Conservation (phyloP, 30 jellyfish, hydroid and myxozoan species). For the Catostylus mosaicus region DNA sequence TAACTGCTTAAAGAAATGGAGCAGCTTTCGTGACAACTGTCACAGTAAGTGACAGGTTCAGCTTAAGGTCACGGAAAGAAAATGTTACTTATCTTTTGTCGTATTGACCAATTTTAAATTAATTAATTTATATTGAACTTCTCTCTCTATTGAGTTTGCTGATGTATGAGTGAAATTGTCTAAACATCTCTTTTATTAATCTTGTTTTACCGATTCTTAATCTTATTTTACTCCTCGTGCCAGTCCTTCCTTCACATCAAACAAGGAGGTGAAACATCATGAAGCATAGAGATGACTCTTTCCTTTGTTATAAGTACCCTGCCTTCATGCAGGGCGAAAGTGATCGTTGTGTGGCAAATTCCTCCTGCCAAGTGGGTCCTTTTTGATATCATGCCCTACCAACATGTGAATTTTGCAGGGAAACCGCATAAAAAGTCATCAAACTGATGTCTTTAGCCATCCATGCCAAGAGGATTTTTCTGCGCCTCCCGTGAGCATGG, state of each 20-base stretch:
- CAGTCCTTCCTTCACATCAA: no score
- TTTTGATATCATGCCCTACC: no score
- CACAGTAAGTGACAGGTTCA: constrained; percentile 28
- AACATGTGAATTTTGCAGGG: no score
- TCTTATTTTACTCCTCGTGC: background rate
- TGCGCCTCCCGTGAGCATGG: no score
- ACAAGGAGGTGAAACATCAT: background rate
- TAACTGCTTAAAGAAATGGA: background rate
- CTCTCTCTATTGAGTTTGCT: background rate
- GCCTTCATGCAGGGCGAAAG: no score
- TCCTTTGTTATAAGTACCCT: no score
- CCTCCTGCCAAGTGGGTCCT: no score
- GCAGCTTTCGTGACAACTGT: constrained; percentile 2
- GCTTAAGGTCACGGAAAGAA: constrained; percentile 25
- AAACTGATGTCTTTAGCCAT: no score
- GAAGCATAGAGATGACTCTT: no score
- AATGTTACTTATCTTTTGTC: background rate
- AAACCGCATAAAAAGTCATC: no score
- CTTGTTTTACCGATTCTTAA: constrained; percentile 11
- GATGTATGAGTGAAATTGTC: background rate
- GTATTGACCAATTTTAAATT: background rate
- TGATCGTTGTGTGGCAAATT: no score
- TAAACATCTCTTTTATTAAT: constrained; percentile 1
- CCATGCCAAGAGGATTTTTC: no score
- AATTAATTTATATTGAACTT: background rate